Evolutionary conservation across 2,888 invertebrate genomes (phyloP), one percentile per base, ranked within the genome.

Genomic region (Hyppa rectilinea): DNA sequence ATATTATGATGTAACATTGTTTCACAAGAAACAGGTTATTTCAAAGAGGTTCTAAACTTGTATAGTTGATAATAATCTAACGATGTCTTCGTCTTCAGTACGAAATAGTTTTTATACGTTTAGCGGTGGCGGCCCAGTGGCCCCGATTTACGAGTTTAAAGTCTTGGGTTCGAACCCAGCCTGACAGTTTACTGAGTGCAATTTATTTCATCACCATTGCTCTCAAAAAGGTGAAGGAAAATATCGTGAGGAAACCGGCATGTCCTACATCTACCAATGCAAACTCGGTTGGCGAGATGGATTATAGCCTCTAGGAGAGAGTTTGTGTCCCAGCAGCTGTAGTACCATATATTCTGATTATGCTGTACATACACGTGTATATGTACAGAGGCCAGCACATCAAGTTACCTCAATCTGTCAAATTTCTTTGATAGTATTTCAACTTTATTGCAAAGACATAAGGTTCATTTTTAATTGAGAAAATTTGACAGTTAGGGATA

Each of bases 21-120:
- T 38, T 31, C 31, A 12, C 31, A 20, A 43, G 6, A 64, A 60
- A 43, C 61, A 1, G 20, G 63, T 64, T 64, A 31, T 23, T 43
- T 1, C 12, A 59, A 59, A 63, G 60, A 12, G 17, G 40, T 58
- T 31, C 2, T 14, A 12, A 2, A 0, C 12, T 31, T 56, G 17
- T 6, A 23, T 17, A 34, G 0, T 17, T 26, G 7, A 2, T 26
- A n/a, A 40, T 29, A 29, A 59, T 7, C 17, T 3, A 40, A 38
- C 31, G 14, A 55, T 56, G n/a, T n/a, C 6, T n/a, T 29, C 20
- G 12, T 23, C 6, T 26, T 26, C 7, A 49, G 3, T 14, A 49
- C 14, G 14, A 2, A 14, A 50, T 50, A 49, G 17, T 50, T 17
- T 50, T 17, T 9, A 50, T 3, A 49, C n/a, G 23, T 17, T 1